phyloP scores from a whole-genome alignment of 2,113 vertebrate species.

The Cnemophilus loriae region DNA sequence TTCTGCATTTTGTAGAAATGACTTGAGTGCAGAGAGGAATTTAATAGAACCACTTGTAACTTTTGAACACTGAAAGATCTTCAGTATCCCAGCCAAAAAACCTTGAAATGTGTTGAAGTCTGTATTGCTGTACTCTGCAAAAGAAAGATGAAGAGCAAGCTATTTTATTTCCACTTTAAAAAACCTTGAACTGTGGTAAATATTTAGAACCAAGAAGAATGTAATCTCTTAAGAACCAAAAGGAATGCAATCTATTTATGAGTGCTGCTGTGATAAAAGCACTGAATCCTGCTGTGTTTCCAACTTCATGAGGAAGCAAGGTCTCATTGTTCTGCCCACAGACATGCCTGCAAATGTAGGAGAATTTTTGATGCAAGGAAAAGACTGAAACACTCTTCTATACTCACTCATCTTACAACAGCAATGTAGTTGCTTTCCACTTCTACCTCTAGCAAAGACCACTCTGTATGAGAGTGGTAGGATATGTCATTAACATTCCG shows the following conservation, averaged over 20 bases:
- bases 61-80: not conserved
- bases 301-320: not conserved
- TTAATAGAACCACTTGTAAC: conserved; percentile 6
- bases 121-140: not conserved
- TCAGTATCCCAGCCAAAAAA: not conserved
- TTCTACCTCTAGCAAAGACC: not conserved
- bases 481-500: not conserved
- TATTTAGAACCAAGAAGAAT: not conserved
- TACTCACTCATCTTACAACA: not conserved
- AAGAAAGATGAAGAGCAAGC: not conserved
- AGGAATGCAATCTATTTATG: conserved; percentile 26
- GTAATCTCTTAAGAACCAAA: not conserved
- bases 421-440: not conserved
- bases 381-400: not conserved
- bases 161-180: not conserved
- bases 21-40: not conserved
- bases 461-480: not conserved
- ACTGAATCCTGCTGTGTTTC: not conserved
- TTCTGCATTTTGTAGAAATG: not conserved
- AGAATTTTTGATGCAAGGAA: not conserved
- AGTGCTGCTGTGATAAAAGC: not conserved
- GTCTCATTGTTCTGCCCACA: conserved; percentile 39
- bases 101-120: not conserved
- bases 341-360: conserved; percentile 22
- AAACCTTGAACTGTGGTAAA: not conserved